phyloP scores from a whole-genome alignment of 2,888 invertebrate genomes.

The Pristionchus mayeri region DNA sequence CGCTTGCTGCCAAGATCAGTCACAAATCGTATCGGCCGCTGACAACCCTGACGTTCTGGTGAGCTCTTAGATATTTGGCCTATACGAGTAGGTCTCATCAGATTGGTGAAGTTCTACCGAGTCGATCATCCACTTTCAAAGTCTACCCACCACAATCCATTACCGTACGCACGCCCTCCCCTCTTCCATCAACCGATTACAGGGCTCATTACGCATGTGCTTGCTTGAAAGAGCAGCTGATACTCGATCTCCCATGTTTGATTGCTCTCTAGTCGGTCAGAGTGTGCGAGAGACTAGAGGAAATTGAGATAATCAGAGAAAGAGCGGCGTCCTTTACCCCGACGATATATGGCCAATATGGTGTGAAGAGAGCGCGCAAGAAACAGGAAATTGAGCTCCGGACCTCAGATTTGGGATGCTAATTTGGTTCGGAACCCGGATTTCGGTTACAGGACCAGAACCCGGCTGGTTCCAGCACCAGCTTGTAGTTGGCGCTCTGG shows the following conservation, averaged over 20 bases:
- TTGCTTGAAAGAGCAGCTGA: slow-evolving; percentile 20
- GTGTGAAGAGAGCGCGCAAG: slow-evolving; percentile 7
- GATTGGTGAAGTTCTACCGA: too few species aligned
- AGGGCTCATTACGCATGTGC: slow-evolving; percentile 21
- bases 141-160: background rate
- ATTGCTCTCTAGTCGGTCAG: background rate
- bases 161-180: background rate
- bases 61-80: slow-evolving; percentile 66
- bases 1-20: slow-evolving; percentile 85
- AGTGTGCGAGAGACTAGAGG: background rate
- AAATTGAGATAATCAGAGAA: background rate
- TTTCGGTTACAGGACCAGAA: background rate
- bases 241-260: background rate
- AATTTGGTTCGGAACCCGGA: background rate
- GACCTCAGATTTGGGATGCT: background rate
- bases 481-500: background rate
- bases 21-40: slow-evolving; percentile 96
- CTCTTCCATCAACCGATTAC: background rate
- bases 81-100: too few species aligned
- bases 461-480: background rate
- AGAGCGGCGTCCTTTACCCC: background rate
- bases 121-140: too few species aligned
- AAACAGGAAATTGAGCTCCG: slow-evolving; percentile 16
- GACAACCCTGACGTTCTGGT: slow-evolving; percentile 88
- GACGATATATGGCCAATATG: slow-evolving; percentile 23